Base-by-base conservation (phyloP, 2,113 vertebrate genomes). In the Misgurnus anguillicaudatus region DNA sequence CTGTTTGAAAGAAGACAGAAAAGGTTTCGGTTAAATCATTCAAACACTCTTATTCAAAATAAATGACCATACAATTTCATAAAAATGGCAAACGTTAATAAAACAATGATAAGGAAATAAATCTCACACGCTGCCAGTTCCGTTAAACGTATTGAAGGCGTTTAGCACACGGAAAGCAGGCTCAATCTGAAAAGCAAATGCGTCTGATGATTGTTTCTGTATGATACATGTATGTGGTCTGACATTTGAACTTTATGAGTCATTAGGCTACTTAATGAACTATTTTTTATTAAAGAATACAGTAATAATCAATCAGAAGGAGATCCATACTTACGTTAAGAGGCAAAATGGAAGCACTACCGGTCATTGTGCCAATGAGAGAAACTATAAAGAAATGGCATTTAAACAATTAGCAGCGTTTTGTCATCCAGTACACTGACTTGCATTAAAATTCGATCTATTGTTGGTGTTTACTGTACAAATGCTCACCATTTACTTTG, bases 401-500 rank as follows among this genome's bases (percentile, higher is more conserved):
- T 4, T 4, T 4, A 39, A 17, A 39, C 8, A 61, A 55, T 57
- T 19, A 19, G n/a, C 17, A 55, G 17, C 1, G 14, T 57, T 64
- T 60, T 60, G 9, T 24, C 6, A 17, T 4, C 31, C 13, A 38
- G 6, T 17, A 16, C 5, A 62, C 60, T 47, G 47, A n/a, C 14
- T 38, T n/a, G 14, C 9, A 19, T 36, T 62, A 9, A 14, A 61
- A 21, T 41, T 57, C 10, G 7, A 19, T n/a, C 8, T 14, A 21
- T 53, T 9, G 45, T 45, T 51, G 10, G 4, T 9, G 53, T 57
- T n/a, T 5, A 9, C 42, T 8, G 7, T 6, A 9, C 5, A 4
- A 65, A 0, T 10, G 36, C 39, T 80, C 87, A 92, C 91, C 87
- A 3, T 68, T 3, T 53, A 55, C 13, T 78, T 82, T 80, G 24